These are phyloP conservation scores for Odobenus rosmarus DNA, from an alignment of 2,113 vertebrate genomes.

Conservation along the genomic window DNA sequence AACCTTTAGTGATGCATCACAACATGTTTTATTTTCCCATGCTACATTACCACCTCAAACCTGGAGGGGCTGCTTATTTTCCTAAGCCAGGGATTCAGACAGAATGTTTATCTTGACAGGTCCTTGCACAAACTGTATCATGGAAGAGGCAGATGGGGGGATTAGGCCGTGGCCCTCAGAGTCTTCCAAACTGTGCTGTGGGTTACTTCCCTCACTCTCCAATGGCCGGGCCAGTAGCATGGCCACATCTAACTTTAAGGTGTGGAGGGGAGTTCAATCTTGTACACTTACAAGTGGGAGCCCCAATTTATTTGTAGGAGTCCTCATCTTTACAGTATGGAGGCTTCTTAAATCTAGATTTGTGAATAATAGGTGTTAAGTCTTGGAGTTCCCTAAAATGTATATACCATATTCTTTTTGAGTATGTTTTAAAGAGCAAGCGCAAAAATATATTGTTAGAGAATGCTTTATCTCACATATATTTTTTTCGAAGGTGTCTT, in stretches of 20 bases:
- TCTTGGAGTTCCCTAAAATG: not conserved
- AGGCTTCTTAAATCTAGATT: not conserved
- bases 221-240: not conserved
- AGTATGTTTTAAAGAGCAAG: not conserved
- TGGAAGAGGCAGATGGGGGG: not conserved
- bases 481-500: not conserved
- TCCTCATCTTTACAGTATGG: not conserved
- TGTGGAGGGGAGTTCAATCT: not conserved
- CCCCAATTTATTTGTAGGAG: not conserved
- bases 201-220: not conserved
- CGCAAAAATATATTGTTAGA: not conserved
- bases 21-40: not conserved
- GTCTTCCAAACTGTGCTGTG: not conserved
- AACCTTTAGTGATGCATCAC: not conserved
- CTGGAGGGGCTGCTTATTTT: not conserved
- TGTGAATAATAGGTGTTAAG: not conserved
- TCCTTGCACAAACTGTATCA: not conserved
- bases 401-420: not conserved
- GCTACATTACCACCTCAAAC: not conserved
- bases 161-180: not conserved
- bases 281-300: not conserved
- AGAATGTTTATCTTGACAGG: not conserved
- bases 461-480: accelerated
- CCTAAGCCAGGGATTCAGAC: not conserved
- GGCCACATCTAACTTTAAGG: not conserved